Evolutionary conservation across 2,888 invertebrate genomes (phyloP), one percentile per base, ranked within the genome.

Genomic region (Platycheirus rosarum): DNA sequence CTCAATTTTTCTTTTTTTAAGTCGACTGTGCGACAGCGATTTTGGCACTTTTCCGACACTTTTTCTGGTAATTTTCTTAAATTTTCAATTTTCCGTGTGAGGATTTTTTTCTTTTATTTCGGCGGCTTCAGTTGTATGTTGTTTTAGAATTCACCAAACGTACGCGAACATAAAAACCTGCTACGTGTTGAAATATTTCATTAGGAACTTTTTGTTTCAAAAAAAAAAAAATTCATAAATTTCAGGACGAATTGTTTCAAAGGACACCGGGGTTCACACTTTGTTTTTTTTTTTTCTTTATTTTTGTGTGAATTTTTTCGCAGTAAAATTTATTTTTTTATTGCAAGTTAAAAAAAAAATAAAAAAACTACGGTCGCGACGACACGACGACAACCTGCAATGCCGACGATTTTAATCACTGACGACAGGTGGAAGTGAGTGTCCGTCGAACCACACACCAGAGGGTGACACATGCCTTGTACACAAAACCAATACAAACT

Each of bases 351-450:
- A n/a, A n/a, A n/a, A n/a, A n/a, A n/a, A 23, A n/a, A 9, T 18
- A 8, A 11, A 26, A 13, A 35, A 70, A 70, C 26, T 49, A 37
- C 62, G 57, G 26, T 53, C 53, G 60, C 66, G 42, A 55, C 71
- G 37, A 9, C 37, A 32, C 70, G 29, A 53, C 70, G 46, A 82
- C 71, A 71, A 77, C 82, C 76, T 71, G 53, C 70, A 68, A 55
- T 63, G 82, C 46, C 73, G 68, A 82, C 42, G 68, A 44, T 77
- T 77, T 77, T 73, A 82, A 82, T 82, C 82, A 82, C 82, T 77
- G 68, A 77, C 68, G 77, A 82, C 82, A 82, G 82, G 82, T 82
- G 82, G 82, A 77, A 77, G 40, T 68, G 63, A 68, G 66, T 71
- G 48, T 37, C 23, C 71, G 32, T 55, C 66, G 40, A 82, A 69